Conservation (phyloP, 2,113 vertebrate genomes). For the Mola mola region DNA sequence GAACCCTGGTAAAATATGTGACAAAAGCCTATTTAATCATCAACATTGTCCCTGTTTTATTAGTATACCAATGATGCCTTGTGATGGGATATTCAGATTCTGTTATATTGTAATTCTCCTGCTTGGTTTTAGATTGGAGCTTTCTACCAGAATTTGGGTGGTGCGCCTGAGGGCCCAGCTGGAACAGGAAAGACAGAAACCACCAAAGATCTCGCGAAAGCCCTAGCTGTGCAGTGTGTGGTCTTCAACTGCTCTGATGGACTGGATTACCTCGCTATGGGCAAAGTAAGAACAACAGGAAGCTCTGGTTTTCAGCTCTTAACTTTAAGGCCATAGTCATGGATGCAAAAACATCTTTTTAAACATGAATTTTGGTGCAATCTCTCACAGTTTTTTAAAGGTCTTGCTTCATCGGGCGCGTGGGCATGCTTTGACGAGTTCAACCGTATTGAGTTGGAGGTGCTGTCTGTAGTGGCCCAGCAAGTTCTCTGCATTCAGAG, state of each 20-base stretch:
- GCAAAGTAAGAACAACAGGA: conserved; percentile 94
- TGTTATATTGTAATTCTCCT: too few species aligned
- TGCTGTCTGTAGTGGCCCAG: conserved; percentile 97
- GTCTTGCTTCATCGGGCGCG: conserved; percentile 94
- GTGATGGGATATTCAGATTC: too few species aligned
- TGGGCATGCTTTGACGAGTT: conserved; percentile 99
- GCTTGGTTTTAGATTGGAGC: conserved; percentile 89
- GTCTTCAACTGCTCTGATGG: conserved; percentile 99
- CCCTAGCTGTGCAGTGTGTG: conserved; percentile 96
- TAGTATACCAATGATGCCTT: too few species aligned
- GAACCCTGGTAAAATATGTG: conserved; percentile 90
- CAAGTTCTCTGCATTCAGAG: conserved; percentile 98
- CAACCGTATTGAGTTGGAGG: conserved; percentile 97
- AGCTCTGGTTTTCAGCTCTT: too few species aligned
- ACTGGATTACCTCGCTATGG: conserved; percentile 97
- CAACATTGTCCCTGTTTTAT: too few species aligned
- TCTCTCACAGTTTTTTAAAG: conserved; percentile 94
- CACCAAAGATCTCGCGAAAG: conserved; percentile 97
- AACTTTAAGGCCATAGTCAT: too few species aligned
- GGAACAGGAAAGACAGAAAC: conserved; percentile 98
- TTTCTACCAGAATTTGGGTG: conserved; percentile 94
- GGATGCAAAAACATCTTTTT: not conserved
- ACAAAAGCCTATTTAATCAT: too few species aligned
- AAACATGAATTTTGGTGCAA: conserved; percentile 9
- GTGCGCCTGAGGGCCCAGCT: conserved; percentile 95